Evolutionary conservation across 1,140 invertebrate species (phyloP).

Genomic region (Oryctes rhinoceros): DNA sequence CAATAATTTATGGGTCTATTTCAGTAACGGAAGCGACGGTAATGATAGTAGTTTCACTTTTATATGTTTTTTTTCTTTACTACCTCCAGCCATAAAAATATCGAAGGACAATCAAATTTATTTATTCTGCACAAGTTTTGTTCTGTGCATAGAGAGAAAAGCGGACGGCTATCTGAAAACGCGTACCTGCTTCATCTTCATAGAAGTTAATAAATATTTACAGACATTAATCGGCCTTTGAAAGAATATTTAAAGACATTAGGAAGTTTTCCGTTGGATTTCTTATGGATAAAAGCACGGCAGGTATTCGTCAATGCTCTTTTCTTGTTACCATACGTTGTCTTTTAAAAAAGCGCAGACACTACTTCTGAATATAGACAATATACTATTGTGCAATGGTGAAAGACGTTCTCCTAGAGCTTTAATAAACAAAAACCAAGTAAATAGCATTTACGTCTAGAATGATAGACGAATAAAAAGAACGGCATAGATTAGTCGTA

Average conservation of each 20-base stretch:
- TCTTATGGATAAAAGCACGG: not conserved
- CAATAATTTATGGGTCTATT: not conserved
- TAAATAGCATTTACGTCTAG: no score
- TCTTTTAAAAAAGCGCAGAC: not conserved
- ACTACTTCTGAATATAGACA: not conserved
- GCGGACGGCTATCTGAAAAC: not conserved
- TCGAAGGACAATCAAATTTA: constrained; percentile 26
- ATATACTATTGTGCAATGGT: no score
- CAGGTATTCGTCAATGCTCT: constrained; percentile 2
- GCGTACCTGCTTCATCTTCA: not conserved
- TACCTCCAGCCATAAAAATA: not conserved
- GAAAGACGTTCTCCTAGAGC: not conserved
- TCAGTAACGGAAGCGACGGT: not conserved
- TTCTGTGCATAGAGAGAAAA: not conserved
- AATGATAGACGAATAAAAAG: not conserved
- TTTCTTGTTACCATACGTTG: not conserved
- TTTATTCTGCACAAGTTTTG: not conserved
- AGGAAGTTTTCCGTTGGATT: not conserved
- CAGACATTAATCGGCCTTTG: constrained; percentile 27
- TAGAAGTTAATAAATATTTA: constrained; percentile 33
- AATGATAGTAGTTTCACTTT: not conserved
- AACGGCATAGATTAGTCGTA: not conserved
- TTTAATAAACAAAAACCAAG: no score
- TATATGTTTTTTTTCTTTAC: not conserved
- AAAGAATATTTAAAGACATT: not conserved